These are phyloP conservation scores for Drosophila ficusphila DNA, from an alignment of 1,140 invertebrate species.

Conservation along the genomic window DNA sequence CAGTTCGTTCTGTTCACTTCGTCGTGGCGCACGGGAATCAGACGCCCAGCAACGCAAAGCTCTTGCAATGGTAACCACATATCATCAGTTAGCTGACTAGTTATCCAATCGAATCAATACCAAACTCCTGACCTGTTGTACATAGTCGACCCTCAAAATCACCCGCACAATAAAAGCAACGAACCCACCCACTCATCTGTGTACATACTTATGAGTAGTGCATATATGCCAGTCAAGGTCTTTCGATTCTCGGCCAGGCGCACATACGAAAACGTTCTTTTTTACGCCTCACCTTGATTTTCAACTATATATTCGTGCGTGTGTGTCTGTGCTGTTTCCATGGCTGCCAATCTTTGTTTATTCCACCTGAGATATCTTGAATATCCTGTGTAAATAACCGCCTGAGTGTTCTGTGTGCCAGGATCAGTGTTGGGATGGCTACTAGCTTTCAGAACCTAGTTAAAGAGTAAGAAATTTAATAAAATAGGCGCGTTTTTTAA, in stretches of 20 bases:
- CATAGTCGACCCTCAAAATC: slow-evolving; percentile 7
- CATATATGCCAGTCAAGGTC: slow-evolving; percentile 64
- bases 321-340: slow-evolving; percentile 30
- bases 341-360: slow-evolving; percentile 37
- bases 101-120: slow-evolving; percentile 52
- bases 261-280: slow-evolving; percentile 52
- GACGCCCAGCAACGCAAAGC: slow-evolving; percentile 54
- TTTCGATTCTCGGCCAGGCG: slow-evolving; percentile 36
- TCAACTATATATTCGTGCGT: slow-evolving; percentile 32
- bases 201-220: slow-evolving; percentile 31
- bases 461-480: background rate
- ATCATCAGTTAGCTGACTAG: slow-evolving; percentile 15
- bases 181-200: slow-evolving; percentile 20
- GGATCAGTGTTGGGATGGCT: slow-evolving; percentile 4
- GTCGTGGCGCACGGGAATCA: slow-evolving; percentile 78
- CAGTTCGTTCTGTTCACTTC: slow-evolving; percentile 77
- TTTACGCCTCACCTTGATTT: slow-evolving; percentile 75
- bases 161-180: no score
- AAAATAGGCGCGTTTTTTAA: no score
- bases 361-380: slow-evolving; percentile 9
- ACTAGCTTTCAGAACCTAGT: background rate
- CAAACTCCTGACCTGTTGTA: slow-evolving; percentile 17
- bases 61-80: slow-evolving; percentile 64
- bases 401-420: slow-evolving; percentile 24
- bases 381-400: slow-evolving; percentile 31